Base-by-base conservation (phyloP, 2,797 vertebrate species). In the Micrastur ruficollis region DNA sequence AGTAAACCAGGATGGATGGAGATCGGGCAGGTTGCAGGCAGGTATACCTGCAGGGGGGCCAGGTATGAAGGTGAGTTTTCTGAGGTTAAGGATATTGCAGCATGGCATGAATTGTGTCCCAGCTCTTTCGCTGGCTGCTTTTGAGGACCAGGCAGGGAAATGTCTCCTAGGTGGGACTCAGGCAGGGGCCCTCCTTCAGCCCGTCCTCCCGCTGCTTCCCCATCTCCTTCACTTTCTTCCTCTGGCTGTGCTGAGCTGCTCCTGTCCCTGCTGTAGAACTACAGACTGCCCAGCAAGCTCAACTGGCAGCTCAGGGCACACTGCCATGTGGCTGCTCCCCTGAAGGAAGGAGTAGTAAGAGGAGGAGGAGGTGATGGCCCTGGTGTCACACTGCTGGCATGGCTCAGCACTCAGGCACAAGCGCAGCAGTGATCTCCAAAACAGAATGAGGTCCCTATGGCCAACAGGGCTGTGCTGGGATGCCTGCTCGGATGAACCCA, bases 241-340 rank as follows among this genome's bases (percentile, higher is more conserved):
- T 65, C 55, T 15, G 23, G 26, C 44, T 34, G 20, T 36, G 63
- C 72, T 36, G 73, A 55, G 58, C 63, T 59, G 31, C 50, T 47
- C 1, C 0, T 14, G 32, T 40, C 68, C 36, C 55, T 32, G 34
- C 73, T 61, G 68, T 18, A 61, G 11, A 76, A 42, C 16, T 52
- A 53, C 34, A 31, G 40, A 23, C 34, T 26, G 61, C 42, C 14
- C 2, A 3, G 18, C 38, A 78, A n/a, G 55, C 23, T 76, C 0
- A 1, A 9, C n/a, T 5, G 1, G 44, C 12, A 17, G 63, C 21
- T 36, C 3, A 13, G 68, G 38, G 20, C 25, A 27, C 0, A 0
- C 38, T 68, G 55, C 40, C 62, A 7, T 5, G 3, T 44, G 56
- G 40, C 68, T 26, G 7, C 20, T 80, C 23, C 59, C 32, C n/a